These are phyloP conservation scores for Odontophorus gujanensis DNA, from an alignment of 2,113 vertebrate genomes.

Conservation along the genomic window DNA sequence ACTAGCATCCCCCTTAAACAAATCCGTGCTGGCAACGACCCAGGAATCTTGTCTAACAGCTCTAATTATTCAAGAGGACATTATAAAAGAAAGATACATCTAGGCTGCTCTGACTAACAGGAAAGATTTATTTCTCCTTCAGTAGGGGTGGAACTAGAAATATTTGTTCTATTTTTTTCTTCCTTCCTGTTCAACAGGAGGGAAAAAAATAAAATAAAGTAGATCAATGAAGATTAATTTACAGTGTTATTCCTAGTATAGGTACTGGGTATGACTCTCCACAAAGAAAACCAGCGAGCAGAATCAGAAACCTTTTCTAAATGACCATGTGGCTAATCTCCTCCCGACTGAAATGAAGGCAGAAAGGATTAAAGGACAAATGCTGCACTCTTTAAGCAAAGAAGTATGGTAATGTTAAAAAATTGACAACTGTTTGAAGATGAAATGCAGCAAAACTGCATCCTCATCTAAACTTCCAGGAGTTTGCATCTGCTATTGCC, in stretches of 20 bases:
- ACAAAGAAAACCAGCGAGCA: conserved; percentile 23
- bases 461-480: background rate
- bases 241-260: conserved; percentile 19
- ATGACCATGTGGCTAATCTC: background rate
- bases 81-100: conserved; percentile 24
- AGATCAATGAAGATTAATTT: conserved; percentile 6
- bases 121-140: conserved; percentile 38
- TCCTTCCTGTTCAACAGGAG: background rate
- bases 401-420: background rate
- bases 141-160: conserved; percentile 8
- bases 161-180: conserved; percentile 25
- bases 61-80: conserved; percentile 55
- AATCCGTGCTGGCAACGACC: conserved; percentile 59
- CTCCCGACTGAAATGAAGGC: conserved; percentile 53
- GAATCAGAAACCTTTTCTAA: conserved; percentile 42
- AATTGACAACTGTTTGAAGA: background rate
- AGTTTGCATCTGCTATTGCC: background rate
- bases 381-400: background rate
- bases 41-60: conserved; percentile 54
- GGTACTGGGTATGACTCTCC: background rate
- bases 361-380: conserved; percentile 39
- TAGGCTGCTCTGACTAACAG: background rate
- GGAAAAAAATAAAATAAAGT: background rate
- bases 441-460: background rate
- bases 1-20: conserved; percentile 34